Percentiles rank a stretch among this genome's conserved stretches.
Conservation (phyloP, 2,113 vertebrate species). For the Emydocephalus ijimae region DNA sequence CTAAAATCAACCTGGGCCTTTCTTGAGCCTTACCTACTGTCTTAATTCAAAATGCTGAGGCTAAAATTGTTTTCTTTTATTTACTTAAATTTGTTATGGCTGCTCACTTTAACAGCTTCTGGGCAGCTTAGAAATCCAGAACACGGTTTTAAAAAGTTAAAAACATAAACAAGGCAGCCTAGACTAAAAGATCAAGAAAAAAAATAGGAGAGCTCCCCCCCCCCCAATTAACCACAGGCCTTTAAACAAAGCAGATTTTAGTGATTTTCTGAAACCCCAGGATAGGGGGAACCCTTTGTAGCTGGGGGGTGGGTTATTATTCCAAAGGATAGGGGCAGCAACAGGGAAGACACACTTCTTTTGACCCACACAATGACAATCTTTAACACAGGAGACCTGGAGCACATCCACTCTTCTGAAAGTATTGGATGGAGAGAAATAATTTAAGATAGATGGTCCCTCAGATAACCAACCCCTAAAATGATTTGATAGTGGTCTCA, state of each 20-base stretch:
- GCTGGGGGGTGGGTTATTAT: neutral
- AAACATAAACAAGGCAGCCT: neutral
- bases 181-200: neutral
- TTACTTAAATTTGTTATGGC: neutral
- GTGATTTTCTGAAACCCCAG: neutral
- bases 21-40: neutral
- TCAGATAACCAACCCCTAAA: neutral
- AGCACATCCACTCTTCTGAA: neutral
- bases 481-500: neutral
- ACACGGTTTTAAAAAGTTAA: neutral
- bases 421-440: neutral
- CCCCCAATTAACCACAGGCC: neutral
- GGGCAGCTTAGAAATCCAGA: neutral
- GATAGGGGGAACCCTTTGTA: neutral
- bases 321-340: neutral
- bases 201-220: neutral
- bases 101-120: neutral
- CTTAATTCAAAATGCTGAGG: neutral
- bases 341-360: neutral
- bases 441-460: neutral
- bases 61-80: neutral
- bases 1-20: neutral
- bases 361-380: neutral
- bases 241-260: neutral
- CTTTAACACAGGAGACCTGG: neutral